Evolutionary conservation across 2,888 invertebrate genomes (phyloP).

Genomic region (Oegoconia quadripuncta): DNA sequence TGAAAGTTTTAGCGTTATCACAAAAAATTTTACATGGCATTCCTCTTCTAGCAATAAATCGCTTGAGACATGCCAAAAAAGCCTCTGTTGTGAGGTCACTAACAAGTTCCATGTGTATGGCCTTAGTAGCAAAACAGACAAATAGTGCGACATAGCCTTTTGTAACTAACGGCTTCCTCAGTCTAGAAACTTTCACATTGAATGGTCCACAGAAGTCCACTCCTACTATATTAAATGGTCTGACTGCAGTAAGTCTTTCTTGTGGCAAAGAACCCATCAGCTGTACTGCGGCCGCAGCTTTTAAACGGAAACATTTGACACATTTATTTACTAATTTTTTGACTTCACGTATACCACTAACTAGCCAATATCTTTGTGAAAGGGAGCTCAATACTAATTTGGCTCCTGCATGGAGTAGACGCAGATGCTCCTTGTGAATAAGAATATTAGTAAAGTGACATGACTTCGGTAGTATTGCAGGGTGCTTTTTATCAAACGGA

Average conservation of each 20-base stretch:
- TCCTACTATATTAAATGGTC: constrained; percentile 9
- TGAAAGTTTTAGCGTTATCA: constrained; percentile 21
- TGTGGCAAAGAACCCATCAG: constrained; percentile 15
- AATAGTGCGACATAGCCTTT: too few relatives aligned
- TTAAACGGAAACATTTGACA: constrained; percentile 9
- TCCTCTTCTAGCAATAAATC: constrained; percentile 18
- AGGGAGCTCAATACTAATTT: constrained; percentile 1
- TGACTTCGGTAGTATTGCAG: constrained; percentile 1
- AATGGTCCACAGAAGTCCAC: constrained; percentile 13
- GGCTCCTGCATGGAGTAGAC: not conserved
- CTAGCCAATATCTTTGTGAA: not conserved
- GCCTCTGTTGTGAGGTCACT: constrained; percentile 14
- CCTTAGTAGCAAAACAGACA: constrained; percentile 9
- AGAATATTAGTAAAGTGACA: not conserved
- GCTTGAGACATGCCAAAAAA: constrained; percentile 18
- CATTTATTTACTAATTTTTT: constrained; percentile 13
- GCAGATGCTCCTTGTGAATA: not conserved
- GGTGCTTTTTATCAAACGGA: constrained; percentile 8
- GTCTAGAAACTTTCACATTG: not conserved
- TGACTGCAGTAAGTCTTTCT: constrained; percentile 6
- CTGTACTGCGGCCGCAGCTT: constrained; percentile 9
- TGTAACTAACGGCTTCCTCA: constrained; percentile 2
- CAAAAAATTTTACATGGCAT: constrained; percentile 16
- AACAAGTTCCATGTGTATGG: constrained; percentile 15
- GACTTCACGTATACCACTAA: too few relatives aligned